Evolutionary conservation across 2,797 vertebrate genomes (phyloP), one percentile per base, ranked within the genome.

Genomic region (Petrocephalus schoutedeni): DNA sequence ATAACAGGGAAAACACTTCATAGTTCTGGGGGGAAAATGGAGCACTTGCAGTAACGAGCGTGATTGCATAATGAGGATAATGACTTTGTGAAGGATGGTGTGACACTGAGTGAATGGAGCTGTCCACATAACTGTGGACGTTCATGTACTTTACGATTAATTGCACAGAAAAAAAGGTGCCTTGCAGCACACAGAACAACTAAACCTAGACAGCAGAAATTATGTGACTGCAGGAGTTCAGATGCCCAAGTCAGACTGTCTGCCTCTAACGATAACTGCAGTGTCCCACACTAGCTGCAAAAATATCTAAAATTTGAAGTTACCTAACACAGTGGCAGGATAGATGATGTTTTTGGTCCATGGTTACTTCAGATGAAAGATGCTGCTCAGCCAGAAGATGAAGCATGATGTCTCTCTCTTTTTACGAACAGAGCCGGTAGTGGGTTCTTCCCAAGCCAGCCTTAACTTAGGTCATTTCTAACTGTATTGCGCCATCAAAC

Each of bases 11-110:
- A 49, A 82, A 82, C 45, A 21, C 77, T 82, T 82, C 41, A 82
- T 49, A 82, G 45, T 82, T 82, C 77, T 21, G n/a, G n/a, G 51
- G 80, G n/a, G 1, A 12, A 83, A 83, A 83, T 45, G 21, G 80
- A 83, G 49, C 21, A 45, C 36, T 77, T 45, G 16, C 71, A 77
- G 71, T 77, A 77, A 77, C 16, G 36, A 77, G 64, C 28, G n/a
- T 53, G 21, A 21, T 83, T 83, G 19, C 51, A 83, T 83, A 83
- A 53, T 53, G 80, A 83, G 82, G 51, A 28, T 56, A 85, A 85
- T 85, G 82, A 54, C 82, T 85, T 85, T 51, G 49, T 85, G 9
- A 28, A 56, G 82, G 82, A 56, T 28, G 12, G 82, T 16, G 51
- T n/a, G 3, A 71, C 64, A 71, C 28, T 71, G 64, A 71, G 64